Evolutionary conservation across 2,888 invertebrate species (phyloP).

Genomic region (Achlya flavicornis): DNA sequence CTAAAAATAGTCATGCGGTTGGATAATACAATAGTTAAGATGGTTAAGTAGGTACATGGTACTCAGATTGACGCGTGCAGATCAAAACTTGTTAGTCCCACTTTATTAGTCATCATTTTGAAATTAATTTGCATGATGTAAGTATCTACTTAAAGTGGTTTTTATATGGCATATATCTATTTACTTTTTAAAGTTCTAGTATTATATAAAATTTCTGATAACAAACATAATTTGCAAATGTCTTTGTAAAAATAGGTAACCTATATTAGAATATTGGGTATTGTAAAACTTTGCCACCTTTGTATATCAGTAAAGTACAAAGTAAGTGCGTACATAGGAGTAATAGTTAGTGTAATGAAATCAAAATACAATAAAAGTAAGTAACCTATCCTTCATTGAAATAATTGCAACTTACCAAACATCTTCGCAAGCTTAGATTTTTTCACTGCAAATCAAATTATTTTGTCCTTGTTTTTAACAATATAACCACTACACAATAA

Average conservation of each 20-base stretch:
- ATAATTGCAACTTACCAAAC: conserved; percentile 57
- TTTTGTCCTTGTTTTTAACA: conserved; percentile 24
- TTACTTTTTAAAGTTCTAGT: background rate
- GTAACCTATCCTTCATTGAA: background rate
- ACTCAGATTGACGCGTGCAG: background rate
- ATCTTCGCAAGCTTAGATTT: conserved; percentile 40
- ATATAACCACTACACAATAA: conserved; percentile 46
- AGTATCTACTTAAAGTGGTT: background rate
- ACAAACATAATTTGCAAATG: background rate
- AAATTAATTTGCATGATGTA: conserved; percentile 11
- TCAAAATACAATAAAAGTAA: background rate
- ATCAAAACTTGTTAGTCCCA: conserved; percentile 28
- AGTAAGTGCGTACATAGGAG: background rate
- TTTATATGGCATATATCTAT: background rate
- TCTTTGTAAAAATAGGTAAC: conserved; percentile 39
- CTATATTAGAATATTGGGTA: conserved; percentile 18
- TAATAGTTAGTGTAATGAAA: background rate
- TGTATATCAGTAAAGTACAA: background rate
- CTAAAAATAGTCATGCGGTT: no score
- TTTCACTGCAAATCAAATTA: conserved; percentile 42
- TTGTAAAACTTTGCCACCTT: background rate
- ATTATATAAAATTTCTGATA: background rate
- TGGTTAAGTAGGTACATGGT: conserved; percentile 18
- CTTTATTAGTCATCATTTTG: background rate
- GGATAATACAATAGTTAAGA: no score